Evolutionary conservation across 30 jellyfish, hydroid and myxozoan species (phyloP).

Genomic region (Turritopsis dohrnii): DNA sequence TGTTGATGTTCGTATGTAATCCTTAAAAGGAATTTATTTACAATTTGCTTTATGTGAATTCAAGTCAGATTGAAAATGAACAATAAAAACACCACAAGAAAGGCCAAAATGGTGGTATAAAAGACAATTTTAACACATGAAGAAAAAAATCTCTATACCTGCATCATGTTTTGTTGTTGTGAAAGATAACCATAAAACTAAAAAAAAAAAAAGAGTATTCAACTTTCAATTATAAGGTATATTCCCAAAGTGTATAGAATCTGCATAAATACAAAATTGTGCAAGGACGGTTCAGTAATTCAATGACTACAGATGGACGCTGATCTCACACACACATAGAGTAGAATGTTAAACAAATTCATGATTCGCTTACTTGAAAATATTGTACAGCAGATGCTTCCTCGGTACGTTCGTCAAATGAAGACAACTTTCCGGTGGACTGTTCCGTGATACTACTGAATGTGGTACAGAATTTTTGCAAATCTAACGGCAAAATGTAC

Average conservation of each 20-base stretch:
- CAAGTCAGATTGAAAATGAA: no score
- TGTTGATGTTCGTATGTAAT: constrained; percentile 89
- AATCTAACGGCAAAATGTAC: constrained; percentile 44
- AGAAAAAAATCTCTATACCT: constrained; percentile 38
- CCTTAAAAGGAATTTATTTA: no score
- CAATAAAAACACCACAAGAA: no score
- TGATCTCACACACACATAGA: not conserved
- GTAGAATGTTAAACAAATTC: not conserved
- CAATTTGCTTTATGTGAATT: no score
- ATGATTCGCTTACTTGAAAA: constrained; percentile 59
- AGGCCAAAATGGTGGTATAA: no score
- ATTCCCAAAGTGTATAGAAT: not conserved
- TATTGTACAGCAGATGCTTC: constrained; percentile 89
- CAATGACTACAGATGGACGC: not conserved
- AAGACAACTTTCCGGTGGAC: constrained; percentile 8
- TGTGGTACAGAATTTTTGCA: constrained; percentile 35
- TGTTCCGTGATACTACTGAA: constrained; percentile 41
- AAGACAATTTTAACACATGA: not conserved
- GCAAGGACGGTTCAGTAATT: no score
- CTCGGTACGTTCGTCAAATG: constrained; percentile 82
- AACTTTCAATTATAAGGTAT: not conserved
- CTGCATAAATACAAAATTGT: no score
- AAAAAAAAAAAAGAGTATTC: no score
- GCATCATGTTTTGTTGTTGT: constrained; percentile 99
- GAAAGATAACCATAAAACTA: constrained; percentile 93